Evolutionary conservation across 2,113 vertebrate genomes (phyloP).

Genomic region (Ranitomeya imitator): DNA sequence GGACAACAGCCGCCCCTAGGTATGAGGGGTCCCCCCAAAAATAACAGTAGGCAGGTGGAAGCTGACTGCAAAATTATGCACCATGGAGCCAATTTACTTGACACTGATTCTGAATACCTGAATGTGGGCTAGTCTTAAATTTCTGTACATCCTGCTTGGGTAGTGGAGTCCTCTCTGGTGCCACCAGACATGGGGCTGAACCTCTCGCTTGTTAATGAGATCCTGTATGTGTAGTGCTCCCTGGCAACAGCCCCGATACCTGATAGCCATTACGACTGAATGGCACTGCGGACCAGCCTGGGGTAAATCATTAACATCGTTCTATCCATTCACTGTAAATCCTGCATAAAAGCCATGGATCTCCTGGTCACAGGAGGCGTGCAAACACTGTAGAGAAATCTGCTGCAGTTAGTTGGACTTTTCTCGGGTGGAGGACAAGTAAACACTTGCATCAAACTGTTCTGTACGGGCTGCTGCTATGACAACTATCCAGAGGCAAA

Average conservation of each 20-base stretch:
- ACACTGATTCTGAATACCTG: neutral
- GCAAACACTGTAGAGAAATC: conserved; percentile 42
- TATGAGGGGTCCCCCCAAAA: too few species aligned
- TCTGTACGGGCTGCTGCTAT: conserved; percentile 73
- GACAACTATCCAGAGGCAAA: conserved; percentile 75
- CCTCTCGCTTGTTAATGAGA: conserved; percentile 57
- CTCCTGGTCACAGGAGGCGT: conserved; percentile 33
- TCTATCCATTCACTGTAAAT: conserved; percentile 30
- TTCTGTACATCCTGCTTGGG: neutral
- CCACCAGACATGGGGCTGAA: conserved; percentile 39
- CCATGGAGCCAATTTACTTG: neutral
- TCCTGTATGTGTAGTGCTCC: conserved; percentile 53
- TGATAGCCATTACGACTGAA: conserved; percentile 28
- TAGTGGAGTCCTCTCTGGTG: neutral
- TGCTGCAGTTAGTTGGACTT: conserved; percentile 54
- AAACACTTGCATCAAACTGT: conserved; percentile 58
- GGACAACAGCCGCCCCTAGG: neutral
- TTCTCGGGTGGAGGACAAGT: conserved; percentile 23
- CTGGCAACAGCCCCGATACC: conserved; percentile 49
- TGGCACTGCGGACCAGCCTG: neutral
- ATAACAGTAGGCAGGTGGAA: too few species aligned
- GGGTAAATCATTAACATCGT: conserved; percentile 49
- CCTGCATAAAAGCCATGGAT: neutral
- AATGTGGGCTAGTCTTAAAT: conserved; percentile 2
- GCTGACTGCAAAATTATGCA: neutral